Conservation (phyloP, 2,797 vertebrate genomes). For the Rhinella marina region DNA sequence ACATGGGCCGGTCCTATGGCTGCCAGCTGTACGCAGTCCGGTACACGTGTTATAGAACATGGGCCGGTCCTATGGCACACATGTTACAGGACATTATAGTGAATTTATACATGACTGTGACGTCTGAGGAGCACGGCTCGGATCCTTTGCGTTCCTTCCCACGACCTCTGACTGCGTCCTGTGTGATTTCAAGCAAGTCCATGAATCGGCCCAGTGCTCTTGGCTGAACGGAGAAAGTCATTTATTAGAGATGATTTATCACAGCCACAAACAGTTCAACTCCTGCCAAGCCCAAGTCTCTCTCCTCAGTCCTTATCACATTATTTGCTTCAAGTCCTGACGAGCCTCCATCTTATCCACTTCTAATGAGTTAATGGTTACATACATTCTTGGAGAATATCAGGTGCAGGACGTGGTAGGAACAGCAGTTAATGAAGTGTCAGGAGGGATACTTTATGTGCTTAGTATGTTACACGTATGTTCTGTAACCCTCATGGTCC, state of each 20-base stretch:
- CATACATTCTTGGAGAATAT: not conserved
- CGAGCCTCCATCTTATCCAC: not conserved
- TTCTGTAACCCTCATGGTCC: not conserved
- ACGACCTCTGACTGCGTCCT: constrained; percentile 32
- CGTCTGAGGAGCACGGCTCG: not conserved
- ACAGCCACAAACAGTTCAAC: constrained; percentile 26
- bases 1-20: too few species aligned
- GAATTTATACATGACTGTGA: not conserved
- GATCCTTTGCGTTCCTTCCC: constrained; percentile 35
- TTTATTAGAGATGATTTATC: constrained; percentile 47
- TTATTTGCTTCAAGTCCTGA: not conserved
- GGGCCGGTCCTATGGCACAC: too few species aligned
- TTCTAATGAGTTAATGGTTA: constrained; percentile 22
- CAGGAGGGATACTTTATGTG: not conserved
- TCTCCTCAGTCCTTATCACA: not conserved
- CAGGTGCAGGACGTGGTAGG: not conserved
- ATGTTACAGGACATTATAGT: not conserved
- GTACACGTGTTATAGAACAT: too few species aligned
- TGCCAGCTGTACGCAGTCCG: too few species aligned
- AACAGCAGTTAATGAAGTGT: not conserved
- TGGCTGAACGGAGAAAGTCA: constrained; percentile 23
- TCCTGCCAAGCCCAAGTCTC: constrained; percentile 27
- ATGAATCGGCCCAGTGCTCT: constrained; percentile 40
- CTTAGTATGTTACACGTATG: not conserved
- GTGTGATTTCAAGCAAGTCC: constrained; percentile 47